Evolutionary conservation across 2,113 vertebrate species (phyloP), one percentile per base, ranked within the genome.

Genomic region (Mionectes macconnelli): DNA sequence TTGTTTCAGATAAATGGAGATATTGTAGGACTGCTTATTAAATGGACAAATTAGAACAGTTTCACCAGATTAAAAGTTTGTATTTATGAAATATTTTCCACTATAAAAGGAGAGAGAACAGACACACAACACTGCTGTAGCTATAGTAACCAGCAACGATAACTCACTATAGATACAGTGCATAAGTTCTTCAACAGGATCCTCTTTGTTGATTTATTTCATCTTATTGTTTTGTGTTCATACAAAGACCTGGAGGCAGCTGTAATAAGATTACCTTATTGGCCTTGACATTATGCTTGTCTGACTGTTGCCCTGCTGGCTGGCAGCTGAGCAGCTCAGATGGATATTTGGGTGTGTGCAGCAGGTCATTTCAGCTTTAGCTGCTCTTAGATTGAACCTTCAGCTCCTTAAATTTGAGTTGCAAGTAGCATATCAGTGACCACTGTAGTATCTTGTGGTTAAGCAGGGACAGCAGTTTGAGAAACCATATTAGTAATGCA

Each of bases 101-200:
- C 91, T 77, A 39, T 64, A 78, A 86, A 90, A 88, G 39, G 66
- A 89, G 72, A 50, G 89, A 57, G 94, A 89, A 45, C 60, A 91
- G 90, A 73, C 94, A 94, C 69, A 56, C 63, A 78, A 90, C 83
- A 93, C 91, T 87, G 73, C 92, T 86, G 95, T 97, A 93, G 49
- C 97, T 96, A 96, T 97, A 96, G 97, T 77, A 96, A 97, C 96
- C 86, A 95, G 93, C 92, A 81, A 31, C 8, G 70, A 94, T 92
- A 95, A 95, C 90, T 96, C 89, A 87, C 90, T 94, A 69, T 94
- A 93, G 96, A 94, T 87, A 92, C 88, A 93, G 60, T 4, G 49
- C 50, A 40, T 30, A 74, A 82, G 80, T 80, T 92, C 80, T 93
- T 87, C 87, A 83, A 20, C 88, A 91, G 83, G 79, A 84, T 89